Percentiles rank a stretch among this genome's conserved stretches.
These are phyloP conservation scores for Castor canadensis DNA, from an alignment of 2,113 vertebrate genomes.

Conservation along the genomic window DNA sequence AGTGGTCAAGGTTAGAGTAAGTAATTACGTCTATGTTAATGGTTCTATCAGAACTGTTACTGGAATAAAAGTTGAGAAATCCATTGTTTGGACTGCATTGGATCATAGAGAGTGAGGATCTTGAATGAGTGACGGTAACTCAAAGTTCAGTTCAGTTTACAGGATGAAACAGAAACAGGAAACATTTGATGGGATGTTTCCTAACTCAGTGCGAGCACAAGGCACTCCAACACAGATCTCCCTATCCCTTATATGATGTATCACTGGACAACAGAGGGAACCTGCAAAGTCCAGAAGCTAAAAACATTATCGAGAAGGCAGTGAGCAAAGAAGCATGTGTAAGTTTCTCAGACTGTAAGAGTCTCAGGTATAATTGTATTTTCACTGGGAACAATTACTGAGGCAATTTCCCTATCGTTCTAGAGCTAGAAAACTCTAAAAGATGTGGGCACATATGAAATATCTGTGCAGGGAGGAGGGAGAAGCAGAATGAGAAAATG, in stretches of 20 bases:
- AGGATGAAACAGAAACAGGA: neutral
- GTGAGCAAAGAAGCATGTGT: neutral
- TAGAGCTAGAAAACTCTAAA: neutral
- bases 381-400: neutral
- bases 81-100: neutral
- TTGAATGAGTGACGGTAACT: neutral
- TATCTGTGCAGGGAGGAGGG: neutral
- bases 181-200: neutral
- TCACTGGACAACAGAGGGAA: neutral
- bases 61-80: neutral
- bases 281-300: neutral
- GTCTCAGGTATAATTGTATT: too few species aligned
- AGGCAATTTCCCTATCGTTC: neutral
- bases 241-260: neutral
- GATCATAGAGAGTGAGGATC: neutral
- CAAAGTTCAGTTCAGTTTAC: slow-evolving; percentile 10
- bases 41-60: neutral
- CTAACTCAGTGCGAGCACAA: neutral
- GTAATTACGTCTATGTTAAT: neutral
- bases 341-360: neutral
- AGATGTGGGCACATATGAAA: neutral
- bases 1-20: neutral
- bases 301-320: neutral
- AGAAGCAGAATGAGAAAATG: neutral
- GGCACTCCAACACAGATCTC: neutral